Conservation (phyloP, 2,888 invertebrate species). For the Epirrhoe tristata region DNA sequence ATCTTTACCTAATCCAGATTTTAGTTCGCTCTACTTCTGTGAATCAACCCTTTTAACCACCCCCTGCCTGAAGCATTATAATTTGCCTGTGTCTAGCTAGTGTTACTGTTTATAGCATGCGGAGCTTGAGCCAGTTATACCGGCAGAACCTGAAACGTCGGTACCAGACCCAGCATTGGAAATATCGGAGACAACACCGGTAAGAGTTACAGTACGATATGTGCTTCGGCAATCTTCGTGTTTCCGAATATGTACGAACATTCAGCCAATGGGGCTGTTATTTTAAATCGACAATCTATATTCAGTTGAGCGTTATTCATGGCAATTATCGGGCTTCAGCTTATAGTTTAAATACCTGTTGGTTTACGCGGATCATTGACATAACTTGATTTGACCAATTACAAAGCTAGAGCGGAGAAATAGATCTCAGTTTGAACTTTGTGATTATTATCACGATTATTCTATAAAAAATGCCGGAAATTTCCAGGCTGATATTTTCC, state of each 20-base stretch:
- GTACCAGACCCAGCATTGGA: constrained; percentile 28
- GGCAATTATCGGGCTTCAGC: too few species aligned
- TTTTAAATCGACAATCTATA: too few species aligned
- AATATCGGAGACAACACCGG: constrained; percentile 46
- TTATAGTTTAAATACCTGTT: too few species aligned
- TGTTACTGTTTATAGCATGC: constrained; percentile 54
- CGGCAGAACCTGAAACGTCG: constrained; percentile 24
- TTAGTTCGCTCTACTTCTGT: constrained; percentile 9
- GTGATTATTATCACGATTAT: too few species aligned
- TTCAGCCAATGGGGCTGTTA: not conserved
- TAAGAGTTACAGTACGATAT: constrained; percentile 38
- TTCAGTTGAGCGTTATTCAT: too few species aligned
- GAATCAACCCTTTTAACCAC: constrained; percentile 2
- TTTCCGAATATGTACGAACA: not conserved
- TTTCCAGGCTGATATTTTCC: too few species aligned
- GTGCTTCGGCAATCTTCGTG: not conserved
- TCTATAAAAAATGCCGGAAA: too few species aligned
- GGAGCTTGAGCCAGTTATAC: constrained; percentile 55
- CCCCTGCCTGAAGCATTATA: constrained; percentile 6
- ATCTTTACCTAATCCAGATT: not conserved
- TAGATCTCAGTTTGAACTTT: too few species aligned
- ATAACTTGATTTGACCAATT: too few species aligned
- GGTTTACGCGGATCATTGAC: too few species aligned
- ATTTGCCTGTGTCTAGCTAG: constrained; percentile 28
- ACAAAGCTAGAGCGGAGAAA: too few species aligned